Evolutionary conservation across 1,140 invertebrate genomes (phyloP).

Genomic region (Ceratosolen solmsi): DNA sequence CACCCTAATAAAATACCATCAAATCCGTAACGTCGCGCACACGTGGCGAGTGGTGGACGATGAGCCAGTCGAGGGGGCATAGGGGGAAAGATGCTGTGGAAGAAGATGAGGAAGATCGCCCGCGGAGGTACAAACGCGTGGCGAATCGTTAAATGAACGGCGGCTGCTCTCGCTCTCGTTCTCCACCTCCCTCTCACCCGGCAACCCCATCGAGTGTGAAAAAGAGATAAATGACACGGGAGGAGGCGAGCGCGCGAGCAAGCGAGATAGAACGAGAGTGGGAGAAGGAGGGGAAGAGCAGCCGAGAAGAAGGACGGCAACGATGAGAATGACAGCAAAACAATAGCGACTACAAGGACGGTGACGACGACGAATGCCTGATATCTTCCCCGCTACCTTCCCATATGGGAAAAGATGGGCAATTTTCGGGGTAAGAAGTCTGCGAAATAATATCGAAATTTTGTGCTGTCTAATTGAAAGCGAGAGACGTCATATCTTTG

Average conservation of each 20-base stretch:
- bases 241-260: too few species aligned
- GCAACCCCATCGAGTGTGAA: constrained; percentile 6
- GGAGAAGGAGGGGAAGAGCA: neutral
- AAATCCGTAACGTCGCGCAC: neutral
- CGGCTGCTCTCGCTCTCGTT: constrained; percentile 2
- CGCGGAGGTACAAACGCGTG: constrained; percentile 46
- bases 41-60: neutral
- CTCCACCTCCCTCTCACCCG: neutral
- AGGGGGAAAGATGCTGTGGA: neutral
- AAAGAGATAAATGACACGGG: neutral
- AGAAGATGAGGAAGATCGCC: constrained; percentile 25
- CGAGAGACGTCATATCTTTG: constrained; percentile 36
- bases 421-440: too few species aligned
- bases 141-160: constrained; percentile 52
- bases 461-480: constrained; percentile 50
- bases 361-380: too few species aligned
- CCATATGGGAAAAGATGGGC: too few species aligned
- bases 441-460: too few species aligned
- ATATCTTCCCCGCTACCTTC: too few species aligned
- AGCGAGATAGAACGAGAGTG: too few species aligned
- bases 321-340: too few species aligned
- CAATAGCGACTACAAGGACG: too few species aligned
- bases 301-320: too few species aligned
- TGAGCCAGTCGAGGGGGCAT: neutral
- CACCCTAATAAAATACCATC: neutral